Percentiles rank a stretch among this genome's conserved stretches.
These are phyloP conservation scores for Cryptocheilus praepositus DNA, from an alignment of 2,888 invertebrate genomes.

Conservation along the genomic window DNA sequence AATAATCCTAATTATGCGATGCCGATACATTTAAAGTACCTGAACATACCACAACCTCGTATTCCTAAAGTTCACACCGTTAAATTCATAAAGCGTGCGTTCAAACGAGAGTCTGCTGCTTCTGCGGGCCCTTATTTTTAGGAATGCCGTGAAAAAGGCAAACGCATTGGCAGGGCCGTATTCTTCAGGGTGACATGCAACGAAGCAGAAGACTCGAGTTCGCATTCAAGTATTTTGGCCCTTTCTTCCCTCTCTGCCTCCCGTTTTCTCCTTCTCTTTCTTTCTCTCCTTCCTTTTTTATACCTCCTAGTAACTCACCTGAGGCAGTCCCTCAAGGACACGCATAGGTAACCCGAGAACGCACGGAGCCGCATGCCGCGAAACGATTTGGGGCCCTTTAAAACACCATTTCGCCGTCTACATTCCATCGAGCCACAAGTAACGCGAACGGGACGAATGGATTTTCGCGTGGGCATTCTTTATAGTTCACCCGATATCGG, in stretches of 20 bases:
- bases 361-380: conserved; percentile 64
- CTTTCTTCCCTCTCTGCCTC: conserved; percentile 14
- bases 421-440: conserved; percentile 42
- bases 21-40: too few relatives aligned
- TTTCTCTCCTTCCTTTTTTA: conserved; percentile 25
- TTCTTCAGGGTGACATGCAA: conserved; percentile 32
- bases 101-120: conserved; percentile 16
- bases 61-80: not conserved
- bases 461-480: not conserved
- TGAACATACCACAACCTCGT: not conserved
- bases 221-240: conserved; percentile 12
- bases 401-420: conserved; percentile 65
- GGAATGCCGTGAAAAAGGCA: conserved; percentile 29
- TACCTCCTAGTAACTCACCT: conserved; percentile 44
- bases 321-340: conserved; percentile 68
- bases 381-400: conserved; percentile 68
- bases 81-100: too few relatives aligned
- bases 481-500: too few relatives aligned
- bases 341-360: conserved; percentile 70
- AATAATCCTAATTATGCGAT: too few relatives aligned
- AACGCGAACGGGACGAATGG: not conserved
- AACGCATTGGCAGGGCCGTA: conserved; percentile 20
- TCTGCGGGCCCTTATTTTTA: conserved; percentile 45
- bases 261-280: conserved; percentile 22
- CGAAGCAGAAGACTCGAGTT: conserved; percentile 56